Conservation (phyloP, 2,888 invertebrate genomes). For the Lithophane semibrunnea region DNA sequence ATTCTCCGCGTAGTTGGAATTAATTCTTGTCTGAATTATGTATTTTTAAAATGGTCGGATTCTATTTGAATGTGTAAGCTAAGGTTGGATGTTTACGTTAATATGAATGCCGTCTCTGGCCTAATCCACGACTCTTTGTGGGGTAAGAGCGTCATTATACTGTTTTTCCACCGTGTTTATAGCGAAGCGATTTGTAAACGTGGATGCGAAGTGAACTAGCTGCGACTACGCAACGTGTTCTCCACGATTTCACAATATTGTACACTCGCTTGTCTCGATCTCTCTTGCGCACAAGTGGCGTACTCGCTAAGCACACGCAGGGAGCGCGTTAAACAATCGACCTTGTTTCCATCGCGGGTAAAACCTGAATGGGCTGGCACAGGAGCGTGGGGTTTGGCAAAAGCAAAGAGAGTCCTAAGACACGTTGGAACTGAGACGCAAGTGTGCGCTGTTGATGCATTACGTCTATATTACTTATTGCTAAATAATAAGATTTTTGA, state of each 20-base stretch:
- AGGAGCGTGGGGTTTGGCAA: background rate
- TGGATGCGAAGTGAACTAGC: background rate
- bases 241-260: background rate
- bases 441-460: too few relatives aligned
- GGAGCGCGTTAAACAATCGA: background rate
- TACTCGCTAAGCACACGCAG: background rate
- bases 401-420: too few relatives aligned
- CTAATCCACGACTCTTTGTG: background rate
- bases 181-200: too few relatives aligned
- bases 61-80: constrained; percentile 61
- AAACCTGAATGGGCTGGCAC: background rate
- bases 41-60: constrained; percentile 75
- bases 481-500: too few relatives aligned
- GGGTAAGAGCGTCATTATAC: background rate
- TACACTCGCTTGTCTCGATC: background rate
- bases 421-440: too few relatives aligned
- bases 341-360: too few relatives aligned
- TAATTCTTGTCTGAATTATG: constrained; percentile 77
- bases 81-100: constrained; percentile 27
- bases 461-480: too few relatives aligned
- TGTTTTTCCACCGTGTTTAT: background rate
- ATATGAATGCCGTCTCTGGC: constrained; percentile 5
- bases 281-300: background rate
- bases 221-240: background rate
- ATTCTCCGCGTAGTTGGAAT: constrained; percentile 74